Evolutionary conservation across 2,797 vertebrate genomes (phyloP), one percentile per base, ranked within the genome.

Genomic region (Alfaro cultratus): DNA sequence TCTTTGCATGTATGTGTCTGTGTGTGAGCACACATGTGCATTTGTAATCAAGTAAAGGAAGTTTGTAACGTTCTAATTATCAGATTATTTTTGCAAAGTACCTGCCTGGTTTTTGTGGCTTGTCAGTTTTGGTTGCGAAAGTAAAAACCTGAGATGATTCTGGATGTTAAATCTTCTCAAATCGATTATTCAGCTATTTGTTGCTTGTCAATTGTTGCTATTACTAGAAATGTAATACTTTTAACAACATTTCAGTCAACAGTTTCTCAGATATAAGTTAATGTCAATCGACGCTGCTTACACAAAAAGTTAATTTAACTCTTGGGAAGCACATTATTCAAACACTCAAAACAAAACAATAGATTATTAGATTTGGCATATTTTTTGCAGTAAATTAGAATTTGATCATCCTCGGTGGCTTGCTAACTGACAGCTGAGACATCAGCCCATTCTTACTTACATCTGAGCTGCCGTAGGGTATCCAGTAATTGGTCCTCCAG

Each of bases 401-500:
- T 82, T 34, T 78, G 81, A 83, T 82, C 76, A 79, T 78, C 60
- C 57, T 77, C 78, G 79, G 82, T 85, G 82, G 85, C 88, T 80
- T 81, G 62, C 74, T 85, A 82, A 87, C 83, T 88, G 83, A 86
- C 85, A 84, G 80, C 87, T 85, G 83, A 88, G 82, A 82, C 79
- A 80, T 81, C 81, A 83, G 83, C 78, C 83, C 76, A 82, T 83
- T 86, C 87, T 86, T 90, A 88, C 90, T 93, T 92, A 92, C 89
- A 91, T 92, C 76, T 80, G 55, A 85, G 84, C 81, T 85, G 87
- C 86, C 49, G 70, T 88, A 46, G 72, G 85, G 74, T 85, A 86
- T 87, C 83, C 84, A 88, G 86, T 93, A 88, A 94, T 92, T 92
- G 89, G 89, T 91, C 86, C 85, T 87, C 75, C 73, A 88, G 86